Conservation (phyloP, 1,140 invertebrate genomes). For the Drosophila sp. region DNA sequence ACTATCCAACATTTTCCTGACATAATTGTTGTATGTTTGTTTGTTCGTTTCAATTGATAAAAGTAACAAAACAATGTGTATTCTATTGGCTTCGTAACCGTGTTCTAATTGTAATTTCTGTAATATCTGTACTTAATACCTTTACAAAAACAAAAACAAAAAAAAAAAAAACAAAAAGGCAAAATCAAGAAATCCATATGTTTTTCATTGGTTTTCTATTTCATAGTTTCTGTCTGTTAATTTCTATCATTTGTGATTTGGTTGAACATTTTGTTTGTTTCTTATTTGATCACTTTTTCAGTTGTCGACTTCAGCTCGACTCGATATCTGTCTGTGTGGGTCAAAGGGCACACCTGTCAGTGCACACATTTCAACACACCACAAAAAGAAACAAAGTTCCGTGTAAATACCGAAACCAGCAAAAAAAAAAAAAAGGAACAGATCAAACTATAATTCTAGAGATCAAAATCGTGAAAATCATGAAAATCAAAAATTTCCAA, state of each 20-base stretch:
- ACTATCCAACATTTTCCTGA: conserved; percentile 53
- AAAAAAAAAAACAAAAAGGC: not conserved
- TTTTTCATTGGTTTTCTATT: not conserved
- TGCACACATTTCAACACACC: conserved; percentile 1
- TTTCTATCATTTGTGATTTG: not conserved
- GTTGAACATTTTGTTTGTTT: too few species aligned
- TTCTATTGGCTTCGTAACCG: conserved; percentile 76
- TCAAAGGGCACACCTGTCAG: conserved; percentile 10
- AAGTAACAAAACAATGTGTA: conserved; percentile 67
- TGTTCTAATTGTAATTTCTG: conserved; percentile 55
- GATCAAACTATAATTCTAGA: not conserved
- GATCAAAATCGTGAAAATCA: not conserved
- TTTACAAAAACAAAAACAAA: conserved; percentile 1
- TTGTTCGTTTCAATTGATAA: conserved; percentile 68
- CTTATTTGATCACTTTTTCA: not conserved
- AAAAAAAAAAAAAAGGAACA: not conserved
- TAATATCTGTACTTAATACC: conserved; percentile 19
- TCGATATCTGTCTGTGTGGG: conserved; percentile 8
- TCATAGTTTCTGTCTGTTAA: not conserved
- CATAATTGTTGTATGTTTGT: conserved; percentile 76
- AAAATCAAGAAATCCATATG: not conserved
- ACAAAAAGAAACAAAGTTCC: not conserved
- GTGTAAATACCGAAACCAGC: conserved; percentile 34
- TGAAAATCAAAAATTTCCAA: conserved; percentile 12
- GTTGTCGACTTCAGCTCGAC: not conserved